Evolutionary conservation across 1,140 invertebrate species (phyloP), one percentile per base, ranked within the genome.

Genomic region (Aphidius gifuensis): DNA sequence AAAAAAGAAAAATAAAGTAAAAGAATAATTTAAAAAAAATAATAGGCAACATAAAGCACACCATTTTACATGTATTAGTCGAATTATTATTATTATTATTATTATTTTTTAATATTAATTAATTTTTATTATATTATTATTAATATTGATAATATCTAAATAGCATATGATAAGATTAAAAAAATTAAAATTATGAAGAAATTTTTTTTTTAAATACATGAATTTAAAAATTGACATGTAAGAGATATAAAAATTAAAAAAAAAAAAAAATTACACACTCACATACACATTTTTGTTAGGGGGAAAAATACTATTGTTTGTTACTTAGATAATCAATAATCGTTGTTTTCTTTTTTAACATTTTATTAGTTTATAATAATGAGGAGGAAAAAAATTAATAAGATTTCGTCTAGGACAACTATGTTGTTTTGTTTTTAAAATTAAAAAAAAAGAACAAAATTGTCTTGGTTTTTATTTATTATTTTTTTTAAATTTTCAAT

Each of bases 301-400:
- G 63, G 62, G 64, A 61, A 65, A 71, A 75, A 73, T 77, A 78
- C 77, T 80, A 80, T 81, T 77, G 79, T 80, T 81, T 81, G 79
- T 79, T 81, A 79, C 74, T 77, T 80, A 80, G 78, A 79, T 80
- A 75, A 79, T 80, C 73, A 70, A 79, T 73, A 66, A 79, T 78
- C 71, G 76, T 80, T 81, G 78, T 81, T 80, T 81, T 80, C 72
- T 75, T 76, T 78, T 80, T 74, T 60, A 64, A 76, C 78, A 80
- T 80, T 81, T 80, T 81, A 80, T 81, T 81, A 78, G 78, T 81
- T 81, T 50, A 59, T 59, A 47, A 40, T 59, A 49, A 59, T 49
- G 40, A 59, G 21, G 46, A 47, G 49, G 11, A n/a, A 32, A 11
- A 58, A 58, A 47, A 58, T 40, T 32, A 5, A 51, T 23, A 48